These are phyloP conservation scores for Crotalus tigris DNA, from an alignment of 2,113 vertebrate species.

Conservation along the genomic window DNA sequence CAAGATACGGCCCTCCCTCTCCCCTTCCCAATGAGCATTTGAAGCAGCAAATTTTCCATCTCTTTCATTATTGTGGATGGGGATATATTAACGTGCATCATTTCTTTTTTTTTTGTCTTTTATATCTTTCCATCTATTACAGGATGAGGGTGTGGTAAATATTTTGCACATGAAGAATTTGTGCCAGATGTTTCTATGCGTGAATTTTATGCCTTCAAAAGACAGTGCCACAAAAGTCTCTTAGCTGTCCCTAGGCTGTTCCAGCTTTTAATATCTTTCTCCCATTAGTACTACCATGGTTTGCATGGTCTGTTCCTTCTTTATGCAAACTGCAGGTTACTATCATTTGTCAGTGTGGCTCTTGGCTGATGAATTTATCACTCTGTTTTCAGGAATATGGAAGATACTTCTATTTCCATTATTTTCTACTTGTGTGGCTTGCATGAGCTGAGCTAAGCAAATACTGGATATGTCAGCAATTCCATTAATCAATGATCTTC, in stretches of 20 bases:
- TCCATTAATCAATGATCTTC: not conserved
- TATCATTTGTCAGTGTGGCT: not conserved
- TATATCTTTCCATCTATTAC: not conserved
- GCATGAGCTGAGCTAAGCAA: not conserved
- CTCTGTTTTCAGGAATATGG: not conserved
- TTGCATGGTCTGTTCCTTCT: not conserved
- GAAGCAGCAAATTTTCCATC: not conserved
- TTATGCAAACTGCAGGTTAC: no score
- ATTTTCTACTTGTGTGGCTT: not conserved
- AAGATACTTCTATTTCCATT: not conserved
- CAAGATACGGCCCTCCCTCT: not conserved
- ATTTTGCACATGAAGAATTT: not conserved
- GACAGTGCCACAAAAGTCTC: not conserved
- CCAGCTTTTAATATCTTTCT: not conserved
- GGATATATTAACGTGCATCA: not conserved
- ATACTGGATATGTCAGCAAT: not conserved
- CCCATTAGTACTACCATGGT: not conserved
- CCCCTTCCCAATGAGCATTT: not conserved
- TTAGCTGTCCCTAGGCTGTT: not conserved
- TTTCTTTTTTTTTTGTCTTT: not conserved
- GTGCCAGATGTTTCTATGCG: not conserved
- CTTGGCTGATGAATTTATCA: not conserved
- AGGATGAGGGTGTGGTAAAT: not conserved
- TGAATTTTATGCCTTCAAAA: not conserved
- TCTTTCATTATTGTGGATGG: not conserved